Evolutionary conservation across 2,888 invertebrate genomes (phyloP), one percentile per base, ranked within the genome.

Genomic region (Byasa hedistus): DNA sequence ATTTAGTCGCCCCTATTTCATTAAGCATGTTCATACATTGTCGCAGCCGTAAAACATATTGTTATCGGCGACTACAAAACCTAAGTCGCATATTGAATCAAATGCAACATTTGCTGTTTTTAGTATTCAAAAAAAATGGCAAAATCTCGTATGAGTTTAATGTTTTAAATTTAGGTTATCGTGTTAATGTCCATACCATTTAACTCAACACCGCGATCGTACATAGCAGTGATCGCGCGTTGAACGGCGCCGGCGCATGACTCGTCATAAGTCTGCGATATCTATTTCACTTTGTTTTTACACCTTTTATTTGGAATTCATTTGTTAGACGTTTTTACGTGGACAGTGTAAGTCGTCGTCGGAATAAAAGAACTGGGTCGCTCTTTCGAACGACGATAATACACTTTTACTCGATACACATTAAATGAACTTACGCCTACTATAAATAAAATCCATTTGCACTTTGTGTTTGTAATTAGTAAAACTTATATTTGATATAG

Each of bases 321-420:
- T 73, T 77, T 76, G 77, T 78, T 77, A 72, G 78, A 77, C 74
- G 80, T 87, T 89, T 89, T 89, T 89, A 82, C 79, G 69, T 66
- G 70, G 70, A 63, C 75, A 72, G 73, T 72, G 69, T 71, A 78
- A 39, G 79, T 79, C 79, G 77, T 74, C 71, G 71, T 69, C 66
- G 78, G 73, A 69, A 81, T 81, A 81, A 85, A 80, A 80, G 80
- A 91, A 81, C 83, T 87, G 76, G 90, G 90, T 88, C 89, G 84
- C 70, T 78, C 79, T 79, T 78, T 79, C 79, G 77, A 82, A 81
- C 84, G 79, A 78, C 80, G 79, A 85, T 85, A 86, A 84, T 83
- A 82, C 83, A 89, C 90, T 90, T 90, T 90, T 90, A 89, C 89
- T 89, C 72, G 52, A 48, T 82, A 78, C 76, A 76, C 77, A 75